Percentiles rank a stretch among this genome's conserved stretches.
Evolutionary conservation across 2,888 invertebrate genomes (phyloP).

Genomic region (Spisula solida): DNA sequence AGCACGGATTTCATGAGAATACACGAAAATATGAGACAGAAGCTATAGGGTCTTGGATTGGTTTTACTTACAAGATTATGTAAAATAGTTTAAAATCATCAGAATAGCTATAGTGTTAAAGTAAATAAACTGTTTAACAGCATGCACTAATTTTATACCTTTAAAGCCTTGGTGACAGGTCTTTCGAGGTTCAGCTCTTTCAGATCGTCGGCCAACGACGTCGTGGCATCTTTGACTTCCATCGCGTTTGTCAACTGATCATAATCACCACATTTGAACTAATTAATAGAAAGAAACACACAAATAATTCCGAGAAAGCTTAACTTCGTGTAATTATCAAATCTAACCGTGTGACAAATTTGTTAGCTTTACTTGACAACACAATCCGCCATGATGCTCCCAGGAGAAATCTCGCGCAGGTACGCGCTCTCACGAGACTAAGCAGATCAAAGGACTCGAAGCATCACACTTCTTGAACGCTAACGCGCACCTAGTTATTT

Average conservation of each 20-base stretch:
- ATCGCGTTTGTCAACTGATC: slow-evolving; percentile 64
- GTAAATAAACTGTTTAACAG: neutral
- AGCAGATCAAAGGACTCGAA: slow-evolving; percentile 24
- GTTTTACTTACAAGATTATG: no score
- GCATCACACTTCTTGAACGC: neutral
- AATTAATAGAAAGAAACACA: slow-evolving; percentile 30
- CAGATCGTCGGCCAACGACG: slow-evolving; percentile 81
- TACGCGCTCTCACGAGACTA: slow-evolving; percentile 68
- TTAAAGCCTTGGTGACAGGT: slow-evolving; percentile 77
- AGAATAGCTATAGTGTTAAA: no score
- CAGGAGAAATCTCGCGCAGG: slow-evolving; percentile 63
- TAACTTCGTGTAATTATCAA: slow-evolving; percentile 9
- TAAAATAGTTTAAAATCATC: no score
- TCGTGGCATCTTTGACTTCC: slow-evolving; percentile 77
- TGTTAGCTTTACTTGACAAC: slow-evolving; percentile 83
- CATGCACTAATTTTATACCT: slow-evolving; percentile 66
- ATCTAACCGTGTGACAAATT: slow-evolving; percentile 63
- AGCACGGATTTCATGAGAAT: no score
- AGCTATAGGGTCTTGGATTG: no score
- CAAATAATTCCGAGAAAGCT: slow-evolving; percentile 42
- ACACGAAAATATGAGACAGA: no score
- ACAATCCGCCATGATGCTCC: slow-evolving; percentile 80
- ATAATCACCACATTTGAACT: slow-evolving; percentile 50
- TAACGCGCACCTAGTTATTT: no score
- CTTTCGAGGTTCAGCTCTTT: slow-evolving; percentile 78